A percentile compares a stretch with the other conserved stretches of the same genome.
Conservation (phyloP, 1,140 invertebrate species). For the Conus betulinus region DNA sequence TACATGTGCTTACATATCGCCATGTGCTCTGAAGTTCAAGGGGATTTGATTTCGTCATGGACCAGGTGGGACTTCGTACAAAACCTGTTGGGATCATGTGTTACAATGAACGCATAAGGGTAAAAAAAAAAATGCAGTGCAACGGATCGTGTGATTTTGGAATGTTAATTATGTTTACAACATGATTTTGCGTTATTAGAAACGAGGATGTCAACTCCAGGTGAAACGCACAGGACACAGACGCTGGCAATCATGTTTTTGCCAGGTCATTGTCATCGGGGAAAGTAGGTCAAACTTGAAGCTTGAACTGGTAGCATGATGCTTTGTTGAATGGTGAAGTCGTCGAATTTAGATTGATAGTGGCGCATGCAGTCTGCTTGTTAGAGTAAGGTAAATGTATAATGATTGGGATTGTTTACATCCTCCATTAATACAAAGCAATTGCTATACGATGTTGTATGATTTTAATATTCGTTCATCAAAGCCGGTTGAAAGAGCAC, state of each 20-base stretch:
- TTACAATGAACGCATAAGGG: not conserved
- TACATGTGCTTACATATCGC: slow-evolving; percentile 25
- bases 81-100: not conserved
- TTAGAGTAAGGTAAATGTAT: no score
- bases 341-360: not conserved
- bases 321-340: not conserved
- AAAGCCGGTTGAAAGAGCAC: no score
- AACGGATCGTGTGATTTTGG: not conserved
- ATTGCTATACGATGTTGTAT: no score
- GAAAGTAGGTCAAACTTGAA: slow-evolving; percentile 16
- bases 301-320: no score
- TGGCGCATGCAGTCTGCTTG: no score
- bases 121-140: not conserved
- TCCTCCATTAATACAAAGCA: no score
- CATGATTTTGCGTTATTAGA: not conserved
- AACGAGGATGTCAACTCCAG: not conserved
- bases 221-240: not conserved
- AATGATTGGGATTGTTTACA: no score
- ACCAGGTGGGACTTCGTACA: not conserved
- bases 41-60: slow-evolving; percentile 27
- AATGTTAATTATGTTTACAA: not conserved
- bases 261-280: slow-evolving; percentile 5
- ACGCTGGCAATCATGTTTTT: not conserved
- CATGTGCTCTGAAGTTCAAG: slow-evolving; percentile 1
- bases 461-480: no score